A percentile compares a stretch with the other conserved stretches of the same genome.
These are phyloP conservation scores for Octopus sinensis DNA, from an alignment of 1,140 invertebrate species.

Conservation along the genomic window DNA sequence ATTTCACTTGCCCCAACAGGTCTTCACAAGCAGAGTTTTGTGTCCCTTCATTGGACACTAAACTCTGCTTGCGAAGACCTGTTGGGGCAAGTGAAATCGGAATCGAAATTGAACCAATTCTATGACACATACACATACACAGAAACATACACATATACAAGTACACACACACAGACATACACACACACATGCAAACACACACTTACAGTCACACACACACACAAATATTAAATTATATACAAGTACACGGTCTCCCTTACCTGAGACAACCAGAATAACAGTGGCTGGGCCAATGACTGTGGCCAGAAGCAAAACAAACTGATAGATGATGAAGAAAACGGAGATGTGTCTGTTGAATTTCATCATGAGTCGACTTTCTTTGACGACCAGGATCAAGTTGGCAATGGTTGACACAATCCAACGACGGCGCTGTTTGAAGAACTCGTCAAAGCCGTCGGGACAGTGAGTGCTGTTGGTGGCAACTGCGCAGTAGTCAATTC, in stretches of 20 bases:
- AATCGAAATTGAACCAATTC: too few species aligned
- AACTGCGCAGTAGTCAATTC: conserved; percentile 68
- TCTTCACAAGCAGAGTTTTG: too few species aligned
- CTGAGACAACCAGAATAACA: conserved; percentile 66
- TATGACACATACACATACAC: too few species aligned
- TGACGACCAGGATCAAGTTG: conserved; percentile 65
- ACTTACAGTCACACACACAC: too few species aligned
- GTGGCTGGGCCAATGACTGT: conserved; percentile 66
- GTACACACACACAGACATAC: too few species aligned
- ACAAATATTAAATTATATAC: neutral
- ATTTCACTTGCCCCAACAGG: too few species aligned
- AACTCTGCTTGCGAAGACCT: too few species aligned
- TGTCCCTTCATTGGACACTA: too few species aligned
- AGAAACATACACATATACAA: too few species aligned
- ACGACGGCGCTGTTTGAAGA: conserved; percentile 65
- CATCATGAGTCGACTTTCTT: conserved; percentile 55
- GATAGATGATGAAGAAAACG: conserved; percentile 47
- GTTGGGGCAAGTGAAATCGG: too few species aligned
- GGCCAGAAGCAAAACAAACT: conserved; percentile 58
- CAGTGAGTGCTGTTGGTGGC: conserved; percentile 66
- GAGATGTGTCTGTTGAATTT: conserved; percentile 61
- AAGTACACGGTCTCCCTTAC: conserved; percentile 45
- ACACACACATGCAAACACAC: too few species aligned
- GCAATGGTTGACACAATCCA: conserved; percentile 70
- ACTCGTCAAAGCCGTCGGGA: conserved; percentile 65